A percentile compares a stretch with the other conserved stretches of the same genome.
Evolutionary conservation across 2,888 invertebrate genomes (phyloP).

Genomic region (Himalopsyche tibetana): DNA sequence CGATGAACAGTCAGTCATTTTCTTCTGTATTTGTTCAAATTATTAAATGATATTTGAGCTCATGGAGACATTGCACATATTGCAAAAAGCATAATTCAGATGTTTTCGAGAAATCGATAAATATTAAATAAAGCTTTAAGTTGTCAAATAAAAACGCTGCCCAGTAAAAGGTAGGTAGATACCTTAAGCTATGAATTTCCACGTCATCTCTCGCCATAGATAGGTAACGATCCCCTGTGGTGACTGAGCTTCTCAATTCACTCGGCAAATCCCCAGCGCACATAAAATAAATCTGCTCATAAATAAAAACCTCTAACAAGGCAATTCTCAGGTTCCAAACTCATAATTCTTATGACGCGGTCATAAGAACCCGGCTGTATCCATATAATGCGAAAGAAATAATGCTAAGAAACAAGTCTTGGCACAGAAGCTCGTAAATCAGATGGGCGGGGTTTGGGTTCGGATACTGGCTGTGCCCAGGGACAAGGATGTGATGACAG

Average conservation of each 20-base stretch:
- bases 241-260: conserved; percentile 65
- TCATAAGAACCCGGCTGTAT: conserved; percentile 68
- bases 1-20: too few relatives aligned
- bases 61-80: not conserved
- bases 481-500: conserved; percentile 37
- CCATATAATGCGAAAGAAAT: conserved; percentile 68
- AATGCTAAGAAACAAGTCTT: conserved; percentile 53
- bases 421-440: conserved; percentile 55
- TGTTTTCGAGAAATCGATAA: not conserved
- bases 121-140: not conserved
- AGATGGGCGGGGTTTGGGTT: conserved; percentile 53
- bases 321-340: conserved; percentile 75
- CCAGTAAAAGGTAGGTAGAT: not conserved
- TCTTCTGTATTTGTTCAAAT: too few relatives aligned
- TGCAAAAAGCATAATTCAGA: too few relatives aligned
- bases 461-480: conserved; percentile 41
- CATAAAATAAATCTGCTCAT: conserved; percentile 78
- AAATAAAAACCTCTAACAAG: conserved; percentile 79
- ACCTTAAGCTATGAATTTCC: conserved; percentile 14
- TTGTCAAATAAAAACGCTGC: not conserved
- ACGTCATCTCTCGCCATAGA: conserved; percentile 27
- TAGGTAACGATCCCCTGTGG: conserved; percentile 28
- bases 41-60: too few relatives aligned
- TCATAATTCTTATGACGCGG: conserved; percentile 73
- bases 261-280: conserved; percentile 69